phyloP scores from a whole-genome alignment of 2,888 invertebrate genomes.

The Nomada flava region DNA sequence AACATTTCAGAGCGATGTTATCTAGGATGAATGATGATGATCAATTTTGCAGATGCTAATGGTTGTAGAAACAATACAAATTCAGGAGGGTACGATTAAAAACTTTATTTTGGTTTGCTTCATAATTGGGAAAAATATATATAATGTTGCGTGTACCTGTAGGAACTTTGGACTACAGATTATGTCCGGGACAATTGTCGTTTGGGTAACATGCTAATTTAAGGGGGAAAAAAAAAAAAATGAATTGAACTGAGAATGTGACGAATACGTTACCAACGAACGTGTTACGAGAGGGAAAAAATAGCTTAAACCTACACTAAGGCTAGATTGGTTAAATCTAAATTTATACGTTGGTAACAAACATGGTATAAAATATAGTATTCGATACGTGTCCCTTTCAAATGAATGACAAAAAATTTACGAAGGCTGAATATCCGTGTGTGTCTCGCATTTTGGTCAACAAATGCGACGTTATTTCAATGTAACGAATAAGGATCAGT shows the following conservation, averaged over 20 bases:
- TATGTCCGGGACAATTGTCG: slow-evolving; percentile 74
- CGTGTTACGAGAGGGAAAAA: slow-evolving; percentile 56
- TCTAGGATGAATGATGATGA: neutral
- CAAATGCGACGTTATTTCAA: slow-evolving; percentile 41
- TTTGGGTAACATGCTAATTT: slow-evolving; percentile 71
- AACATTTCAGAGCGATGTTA: neutral
- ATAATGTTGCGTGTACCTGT: slow-evolving; percentile 80
- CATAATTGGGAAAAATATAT: slow-evolving; percentile 82
- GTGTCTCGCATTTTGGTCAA: slow-evolving; percentile 28
- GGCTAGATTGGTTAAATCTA: slow-evolving; percentile 74
- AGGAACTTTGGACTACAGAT: slow-evolving; percentile 83
- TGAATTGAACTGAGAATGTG: slow-evolving; percentile 58
- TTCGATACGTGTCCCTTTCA: slow-evolving; percentile 57
- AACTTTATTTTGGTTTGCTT: slow-evolving; percentile 83
- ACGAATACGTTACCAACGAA: slow-evolving; percentile 69
- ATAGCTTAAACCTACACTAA: slow-evolving; percentile 75
- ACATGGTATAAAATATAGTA: slow-evolving; percentile 81
- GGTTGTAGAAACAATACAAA: slow-evolving; percentile 18
- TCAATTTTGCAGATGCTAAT: neutral
- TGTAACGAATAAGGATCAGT: slow-evolving; percentile 34
- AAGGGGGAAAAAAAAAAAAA: slow-evolving; percentile 39
- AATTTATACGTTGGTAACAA: slow-evolving; percentile 82
- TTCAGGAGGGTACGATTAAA: slow-evolving; percentile 73
- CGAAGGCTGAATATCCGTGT: slow-evolving; percentile 44
- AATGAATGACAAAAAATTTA: slow-evolving; percentile 50